Base-by-base conservation (phyloP, 1,140 invertebrate species). In the Antheraea pernyi region DNA sequence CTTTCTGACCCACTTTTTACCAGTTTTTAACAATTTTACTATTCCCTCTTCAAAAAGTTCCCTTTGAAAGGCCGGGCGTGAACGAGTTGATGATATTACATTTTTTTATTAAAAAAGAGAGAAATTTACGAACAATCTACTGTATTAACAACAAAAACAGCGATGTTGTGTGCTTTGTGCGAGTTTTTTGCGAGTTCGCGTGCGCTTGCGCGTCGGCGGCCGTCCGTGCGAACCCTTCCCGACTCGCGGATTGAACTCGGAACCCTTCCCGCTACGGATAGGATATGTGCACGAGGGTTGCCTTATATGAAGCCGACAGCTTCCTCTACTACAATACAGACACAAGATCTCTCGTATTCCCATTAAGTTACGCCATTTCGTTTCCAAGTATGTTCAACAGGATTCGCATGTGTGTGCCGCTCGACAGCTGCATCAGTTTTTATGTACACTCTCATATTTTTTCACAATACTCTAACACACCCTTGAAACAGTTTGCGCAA, bases 401-500 rank as follows among this genome's bases (percentile, higher is more conserved):
- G 86, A 85, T 92, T 92, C 89, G 89, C 89, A 92, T 92, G 87
- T 91, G 88, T 91, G 88, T 91, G 85, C 84, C 79, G 59, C 77
- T 58, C 83, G 88, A 88, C 90, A 92, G 90, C 90, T 92, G 90
- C 90, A 86, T 84, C 68, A 74, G 87, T 92, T 92, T 92, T 92
- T 92, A 88, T 91, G 86, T 86, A 83, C 78, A 79, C 86, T 89
- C 88, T 86, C 82, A 83, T 83, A 89, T 89, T 92, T 91, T 91
- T 92, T 92, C 86, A 89, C 85, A 91, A 89, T 88, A 81, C 78
- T 79, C 77, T 72, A 80, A 79, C 85, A 89, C 88, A 92, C 90
- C 90, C 90, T 92, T 92, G 90, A 92, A 92, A 92, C 89, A 91
- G 90, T 92, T 92, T 92, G 90, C 90, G 90, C 91, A 92, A 92